phyloP scores from a whole-genome alignment of 2,888 invertebrate species.

The Callinectes sapidus region DNA sequence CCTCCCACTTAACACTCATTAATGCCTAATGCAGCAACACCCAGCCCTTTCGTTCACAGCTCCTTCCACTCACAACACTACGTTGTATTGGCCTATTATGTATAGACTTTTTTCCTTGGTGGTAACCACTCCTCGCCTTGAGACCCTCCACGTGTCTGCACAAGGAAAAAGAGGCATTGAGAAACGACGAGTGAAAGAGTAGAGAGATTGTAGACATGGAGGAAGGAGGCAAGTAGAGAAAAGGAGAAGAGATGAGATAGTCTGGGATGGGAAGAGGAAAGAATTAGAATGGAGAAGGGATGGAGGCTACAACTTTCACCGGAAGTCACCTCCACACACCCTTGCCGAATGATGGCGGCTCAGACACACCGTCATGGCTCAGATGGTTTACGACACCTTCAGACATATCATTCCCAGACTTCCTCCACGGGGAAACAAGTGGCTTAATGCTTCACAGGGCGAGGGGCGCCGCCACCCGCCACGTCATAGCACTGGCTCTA shows the following conservation, averaged over 20 bases:
- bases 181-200: background rate
- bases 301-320: constrained; percentile 6
- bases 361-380: background rate
- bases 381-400: background rate
- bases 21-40: background rate
- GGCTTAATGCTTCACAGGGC: background rate
- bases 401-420: background rate
- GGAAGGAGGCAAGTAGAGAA: background rate
- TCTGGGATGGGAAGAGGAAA: background rate
- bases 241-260: background rate
- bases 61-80: background rate
- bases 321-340: constrained; percentile 13
- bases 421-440: background rate
- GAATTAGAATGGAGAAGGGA: constrained; percentile 3
- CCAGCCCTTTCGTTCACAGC: background rate
- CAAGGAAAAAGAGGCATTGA: background rate
- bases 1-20: background rate
- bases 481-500: background rate
- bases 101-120: background rate
- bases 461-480: no score
- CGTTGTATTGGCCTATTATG: background rate
- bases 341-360: background rate
- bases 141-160: background rate
- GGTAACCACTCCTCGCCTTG: constrained; percentile 6
- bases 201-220: background rate